Conservation (phyloP, 35 echinoderm and acorn worm species). For the Apostichopus californicus region DNA sequence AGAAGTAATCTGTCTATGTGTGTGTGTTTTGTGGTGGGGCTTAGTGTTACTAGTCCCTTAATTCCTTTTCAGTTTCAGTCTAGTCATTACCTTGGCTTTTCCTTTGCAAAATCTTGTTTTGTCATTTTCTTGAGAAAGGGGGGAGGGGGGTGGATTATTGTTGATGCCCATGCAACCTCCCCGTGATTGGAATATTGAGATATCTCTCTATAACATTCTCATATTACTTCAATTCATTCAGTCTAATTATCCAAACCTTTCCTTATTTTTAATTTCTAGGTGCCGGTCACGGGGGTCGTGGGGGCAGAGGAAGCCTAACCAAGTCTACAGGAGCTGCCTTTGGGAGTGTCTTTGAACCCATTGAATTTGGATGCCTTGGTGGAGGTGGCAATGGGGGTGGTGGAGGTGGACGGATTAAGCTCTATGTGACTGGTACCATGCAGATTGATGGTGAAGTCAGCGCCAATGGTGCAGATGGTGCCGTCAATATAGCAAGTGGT, state of each 20-base stretch:
- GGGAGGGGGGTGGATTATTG: too few species aligned
- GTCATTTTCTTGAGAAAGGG: too few species aligned
- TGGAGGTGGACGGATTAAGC: conserved; percentile 69
- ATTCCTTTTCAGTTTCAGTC: too few species aligned
- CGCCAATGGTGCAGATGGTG: conserved; percentile 74
- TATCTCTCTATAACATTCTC: too few species aligned
- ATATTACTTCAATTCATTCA: too few species aligned
- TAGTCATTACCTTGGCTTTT: too few species aligned
- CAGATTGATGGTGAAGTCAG: conserved; percentile 89
- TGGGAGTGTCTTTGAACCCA: conserved; percentile 78
- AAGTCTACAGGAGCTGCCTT: conserved; percentile 67
- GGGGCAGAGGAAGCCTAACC: conserved; percentile 68
- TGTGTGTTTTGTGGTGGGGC: too few species aligned
- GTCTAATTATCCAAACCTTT: neutral
- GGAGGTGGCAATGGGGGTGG: conserved; percentile 65
- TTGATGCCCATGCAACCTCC: too few species aligned
- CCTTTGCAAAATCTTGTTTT: too few species aligned
- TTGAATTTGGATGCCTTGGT: conserved; percentile 69
- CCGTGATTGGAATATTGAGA: too few species aligned
- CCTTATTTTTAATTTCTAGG: conserved; percentile 23
- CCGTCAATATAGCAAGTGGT: conserved; percentile 52
- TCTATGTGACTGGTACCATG: conserved; percentile 60
- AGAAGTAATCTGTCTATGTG: too few species aligned
- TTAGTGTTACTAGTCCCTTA: too few species aligned
- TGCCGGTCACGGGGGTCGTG: conserved; percentile 88